Evolutionary conservation across 92 coral and sea anemone genomes (phyloP), one percentile per base, ranked within the genome.

Genomic region (Chrysogorgia sp.): DNA sequence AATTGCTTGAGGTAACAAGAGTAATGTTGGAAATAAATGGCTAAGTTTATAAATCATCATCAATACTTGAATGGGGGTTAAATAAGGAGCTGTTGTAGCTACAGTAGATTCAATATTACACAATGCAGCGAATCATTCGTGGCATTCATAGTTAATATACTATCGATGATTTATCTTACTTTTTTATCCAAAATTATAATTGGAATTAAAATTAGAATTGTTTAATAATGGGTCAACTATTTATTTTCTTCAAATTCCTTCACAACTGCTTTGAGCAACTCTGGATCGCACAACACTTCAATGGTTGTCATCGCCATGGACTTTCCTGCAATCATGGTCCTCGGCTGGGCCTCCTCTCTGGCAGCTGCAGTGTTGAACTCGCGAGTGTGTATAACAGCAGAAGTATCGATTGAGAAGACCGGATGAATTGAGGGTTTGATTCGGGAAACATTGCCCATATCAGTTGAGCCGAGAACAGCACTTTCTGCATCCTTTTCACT

Each of bases 351-450:
- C 34, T 57, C 79, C 25, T 45, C 56, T 35, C 67, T 68, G 5
- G 79, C 77, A 8, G 83, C 83, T 0, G 88, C 88, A 32, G 66
- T 80, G 34, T 81, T 77, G 58, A 77, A 84, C 33, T 50, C 77
- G 2, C 76, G 88, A 13, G 74, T 77, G 79, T 84, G 88, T 34
- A 84, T 88, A 20, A 77, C 75, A 0, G 83, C 83, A 5, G 74
- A 40, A 8, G 88, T 76, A 20, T 71, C 70, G 52, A 84, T 84
- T 34, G 68, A 67, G 55, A 43, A 84, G 67, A 86, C 81, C 12
- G 88, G 88, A 37, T 84, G 88, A 58, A 84, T 84, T 3, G 88
- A 68, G 13, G 88, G 88, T 22, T 84, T 84, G 5, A 84, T 37
- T 10, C 57, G 58, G 0, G 88, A 84, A 40, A 84, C 87, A 48